Evolutionary conservation across 2,797 vertebrate genomes (phyloP).

Genomic region (Halcyon badia): DNA sequence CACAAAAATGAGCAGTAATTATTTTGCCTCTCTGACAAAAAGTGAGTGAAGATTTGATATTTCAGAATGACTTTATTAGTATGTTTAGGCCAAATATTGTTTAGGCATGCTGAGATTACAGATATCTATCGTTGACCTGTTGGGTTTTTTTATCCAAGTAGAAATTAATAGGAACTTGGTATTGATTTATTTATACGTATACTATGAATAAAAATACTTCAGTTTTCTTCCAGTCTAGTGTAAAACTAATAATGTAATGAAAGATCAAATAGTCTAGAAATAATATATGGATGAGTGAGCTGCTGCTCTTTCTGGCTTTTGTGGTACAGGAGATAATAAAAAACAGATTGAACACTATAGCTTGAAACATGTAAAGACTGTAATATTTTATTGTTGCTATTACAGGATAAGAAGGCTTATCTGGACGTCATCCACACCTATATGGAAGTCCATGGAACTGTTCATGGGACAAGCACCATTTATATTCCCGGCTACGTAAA

Average conservation of each 20-base stretch:
- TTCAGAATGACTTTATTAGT: background rate
- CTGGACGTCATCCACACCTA: constrained; percentile 95
- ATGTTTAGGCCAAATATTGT: background rate
- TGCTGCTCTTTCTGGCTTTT: background rate
- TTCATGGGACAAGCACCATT: constrained; percentile 93
- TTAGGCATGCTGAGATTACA: background rate
- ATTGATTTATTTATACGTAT: background rate
- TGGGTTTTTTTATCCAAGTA: background rate
- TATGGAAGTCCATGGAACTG: constrained; percentile 96
- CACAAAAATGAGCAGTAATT: background rate
- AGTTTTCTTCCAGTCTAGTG: background rate
- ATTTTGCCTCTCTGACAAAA: background rate
- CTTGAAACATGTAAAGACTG: background rate
- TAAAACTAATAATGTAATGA: background rate
- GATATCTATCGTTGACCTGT: background rate
- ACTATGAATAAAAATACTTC: background rate
- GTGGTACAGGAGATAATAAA: background rate
- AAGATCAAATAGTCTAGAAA: background rate
- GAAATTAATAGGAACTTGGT: background rate
- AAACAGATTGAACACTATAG: background rate
- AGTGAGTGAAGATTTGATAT: background rate
- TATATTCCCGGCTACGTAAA: constrained; percentile 94
- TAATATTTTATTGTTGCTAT: background rate
- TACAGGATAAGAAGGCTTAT: constrained; percentile 94
- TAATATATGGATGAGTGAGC: background rate